A percentile compares a stretch with the other conserved stretches of the same genome.
Evolutionary conservation across 92 coral and sea anemone genomes (phyloP).

Genomic region (Parazoanthus darwini): DNA sequence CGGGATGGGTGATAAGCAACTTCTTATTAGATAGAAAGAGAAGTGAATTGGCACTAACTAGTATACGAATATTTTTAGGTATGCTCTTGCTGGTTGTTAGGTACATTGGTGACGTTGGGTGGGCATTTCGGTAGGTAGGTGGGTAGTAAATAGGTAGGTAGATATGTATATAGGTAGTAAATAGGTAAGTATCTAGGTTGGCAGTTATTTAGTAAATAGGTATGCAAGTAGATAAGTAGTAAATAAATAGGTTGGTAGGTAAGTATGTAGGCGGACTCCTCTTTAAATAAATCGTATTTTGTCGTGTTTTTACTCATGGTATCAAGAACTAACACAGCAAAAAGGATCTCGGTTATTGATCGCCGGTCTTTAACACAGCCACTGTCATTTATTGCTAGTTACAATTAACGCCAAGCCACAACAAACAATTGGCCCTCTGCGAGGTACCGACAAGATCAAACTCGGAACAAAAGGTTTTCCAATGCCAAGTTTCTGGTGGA

Average conservation of each 20-base stretch:
- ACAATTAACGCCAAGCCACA: neutral
- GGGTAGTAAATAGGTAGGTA: neutral
- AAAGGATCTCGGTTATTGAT: neutral
- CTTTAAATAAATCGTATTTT: too few species aligned
- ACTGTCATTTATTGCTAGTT: neutral
- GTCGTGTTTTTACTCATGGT: too few species aligned
- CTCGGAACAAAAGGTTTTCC: conserved; percentile 15
- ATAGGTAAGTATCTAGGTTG: too few species aligned
- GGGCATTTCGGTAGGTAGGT: neutral
- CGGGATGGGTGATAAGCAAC: too few species aligned
- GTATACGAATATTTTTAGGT: too few species aligned
- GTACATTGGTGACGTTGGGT: neutral
- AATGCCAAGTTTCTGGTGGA: conserved; percentile 23
- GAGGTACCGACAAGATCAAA: conserved; percentile 5
- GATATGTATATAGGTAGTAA: neutral
- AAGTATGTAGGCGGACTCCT: neutral
- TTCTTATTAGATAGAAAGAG: too few species aligned
- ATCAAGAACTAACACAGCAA: too few species aligned
- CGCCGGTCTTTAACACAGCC: neutral
- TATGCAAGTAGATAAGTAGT: neutral
- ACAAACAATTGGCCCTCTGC: conserved; percentile 19
- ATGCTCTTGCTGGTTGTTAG: too few species aligned
- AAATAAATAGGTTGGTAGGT: too few species aligned
- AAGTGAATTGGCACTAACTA: too few species aligned
- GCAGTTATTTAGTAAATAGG: neutral